A percentile compares a stretch with the other conserved stretches of the same genome.
phyloP scores from a whole-genome alignment of 2,113 vertebrate species.

The Carlito syrichta region DNA sequence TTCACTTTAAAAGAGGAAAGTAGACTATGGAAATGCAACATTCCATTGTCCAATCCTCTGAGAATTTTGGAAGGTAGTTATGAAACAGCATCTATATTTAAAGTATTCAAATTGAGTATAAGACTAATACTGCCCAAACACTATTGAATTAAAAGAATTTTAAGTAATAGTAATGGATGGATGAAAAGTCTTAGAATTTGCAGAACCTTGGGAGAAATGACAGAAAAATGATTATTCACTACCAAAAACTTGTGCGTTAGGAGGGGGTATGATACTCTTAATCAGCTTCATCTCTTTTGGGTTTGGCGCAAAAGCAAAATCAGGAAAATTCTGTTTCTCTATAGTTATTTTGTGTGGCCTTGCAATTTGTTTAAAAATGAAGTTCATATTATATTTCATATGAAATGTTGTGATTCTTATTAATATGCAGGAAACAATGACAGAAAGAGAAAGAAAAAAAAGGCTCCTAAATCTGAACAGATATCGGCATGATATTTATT shows the following conservation, averaged over 20 bases:
- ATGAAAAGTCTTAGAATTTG: background rate
- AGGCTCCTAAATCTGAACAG: background rate
- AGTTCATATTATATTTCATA: background rate
- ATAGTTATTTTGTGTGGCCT: background rate
- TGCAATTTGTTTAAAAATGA: conserved; percentile 44
- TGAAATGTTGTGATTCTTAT: background rate
- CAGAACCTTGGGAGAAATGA: background rate
- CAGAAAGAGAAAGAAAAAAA: background rate
- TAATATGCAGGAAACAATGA: conserved; percentile 37
- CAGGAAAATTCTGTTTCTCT: background rate
- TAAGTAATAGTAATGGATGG: background rate
- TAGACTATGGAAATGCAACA: conserved; percentile 8
- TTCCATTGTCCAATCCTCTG: background rate
- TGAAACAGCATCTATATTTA: conserved; percentile 5
- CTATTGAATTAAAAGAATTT: background rate
- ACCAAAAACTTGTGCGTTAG: background rate
- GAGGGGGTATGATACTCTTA: background rate
- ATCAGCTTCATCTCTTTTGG: background rate
- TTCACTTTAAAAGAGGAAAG: conserved; percentile 42
- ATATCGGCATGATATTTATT: background rate
- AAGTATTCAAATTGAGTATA: conserved; percentile 17
- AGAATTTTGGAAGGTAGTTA: conserved; percentile 46
- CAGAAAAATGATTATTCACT: background rate
- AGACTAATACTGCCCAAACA: background rate
- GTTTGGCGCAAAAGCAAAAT: background rate